phyloP scores from a whole-genome alignment of 2,113 vertebrate genomes.

The Poeciliopsis prolifica region DNA sequence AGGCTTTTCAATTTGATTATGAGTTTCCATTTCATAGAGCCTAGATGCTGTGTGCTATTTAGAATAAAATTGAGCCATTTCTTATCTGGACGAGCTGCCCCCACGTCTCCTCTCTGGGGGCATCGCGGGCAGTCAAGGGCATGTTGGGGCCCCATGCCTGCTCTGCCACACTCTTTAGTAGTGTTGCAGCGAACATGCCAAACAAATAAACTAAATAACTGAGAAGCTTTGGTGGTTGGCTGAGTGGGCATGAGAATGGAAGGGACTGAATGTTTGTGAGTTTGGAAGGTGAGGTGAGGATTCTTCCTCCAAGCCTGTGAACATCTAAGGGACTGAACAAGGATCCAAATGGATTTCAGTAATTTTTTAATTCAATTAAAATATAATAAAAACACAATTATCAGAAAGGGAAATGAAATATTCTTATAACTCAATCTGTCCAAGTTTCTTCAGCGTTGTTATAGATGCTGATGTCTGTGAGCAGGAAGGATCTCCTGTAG shows the following conservation, averaged over 20 bases:
- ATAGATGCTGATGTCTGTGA: neutral
- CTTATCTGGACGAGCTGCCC: conserved; percentile 43
- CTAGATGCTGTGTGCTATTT: conserved; percentile 57
- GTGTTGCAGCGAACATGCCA: conserved; percentile 28
- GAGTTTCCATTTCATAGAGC: conserved; percentile 71
- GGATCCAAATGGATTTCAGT: conserved; percentile 4
- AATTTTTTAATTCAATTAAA: neutral
- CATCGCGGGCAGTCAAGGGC: conserved; percentile 42
- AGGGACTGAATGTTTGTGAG: conserved; percentile 39
- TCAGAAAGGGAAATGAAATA: neutral
- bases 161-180: conserved; percentile 35
- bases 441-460: neutral
- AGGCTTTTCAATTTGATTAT: conserved; percentile 77
- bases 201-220: neutral
- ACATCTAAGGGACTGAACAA: conserved; percentile 14
- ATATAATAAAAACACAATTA: neutral
- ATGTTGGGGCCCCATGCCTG: conserved; percentile 8
- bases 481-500: neutral
- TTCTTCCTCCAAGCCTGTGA: conserved; percentile 24
- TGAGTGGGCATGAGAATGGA: conserved; percentile 27
- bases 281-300: conserved; percentile 43
- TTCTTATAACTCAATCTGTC: neutral
- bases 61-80: conserved; percentile 61
- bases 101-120: conserved; percentile 32
- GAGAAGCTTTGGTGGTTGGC: conserved; percentile 18